Evolutionary conservation across 2,113 vertebrate genomes (phyloP), one percentile per base, ranked within the genome.

Genomic region (Buteo buteo): DNA sequence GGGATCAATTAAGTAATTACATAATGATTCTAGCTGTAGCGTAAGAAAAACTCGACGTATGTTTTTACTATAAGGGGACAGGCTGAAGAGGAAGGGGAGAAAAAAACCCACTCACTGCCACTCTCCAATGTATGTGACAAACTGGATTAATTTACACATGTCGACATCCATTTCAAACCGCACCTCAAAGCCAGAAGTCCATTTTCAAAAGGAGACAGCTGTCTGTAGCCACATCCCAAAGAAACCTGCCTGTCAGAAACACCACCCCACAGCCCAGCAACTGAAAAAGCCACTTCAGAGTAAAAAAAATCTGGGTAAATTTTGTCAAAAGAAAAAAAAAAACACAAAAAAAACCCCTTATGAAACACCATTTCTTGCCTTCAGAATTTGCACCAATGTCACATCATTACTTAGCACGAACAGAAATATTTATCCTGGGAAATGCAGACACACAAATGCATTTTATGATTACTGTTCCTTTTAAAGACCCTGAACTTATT

Each of bases 171-270:
- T 94, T 93, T 94, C 94, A 91, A 93, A 91, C 22, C 2, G 10
- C 72, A n/a, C 77, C 69, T 90, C 20, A 13, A 44, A 94, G 71
- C 25, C 74, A 86, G 67, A 84, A 93, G 90, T 44, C 76, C 65
- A 59, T 93, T 95, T 93, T 65, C 92, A 66, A 54, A 45, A 82
- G 88, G 52, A 93, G 92, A 92, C 95, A 95, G 96, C 82, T 97
- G 94, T 89, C 95, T 84, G 80, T 38, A 82, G 86, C 54, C 88
- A 93, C 86, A 76, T 67, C 94, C 88, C 83, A 36, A 59, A 66
- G 80, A 94, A 96, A 86, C 47, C n/a, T 0, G 82, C 73, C 82
- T 93, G 82, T 88, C 96, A 93, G 28, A 64, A 59, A 32, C 38
- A 42, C 50, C 45, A 54, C 28, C 29, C 71, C 70, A 50, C 58